phyloP scores from a whole-genome alignment of 2,113 vertebrate genomes.

The Syrmaticus mikado region DNA sequence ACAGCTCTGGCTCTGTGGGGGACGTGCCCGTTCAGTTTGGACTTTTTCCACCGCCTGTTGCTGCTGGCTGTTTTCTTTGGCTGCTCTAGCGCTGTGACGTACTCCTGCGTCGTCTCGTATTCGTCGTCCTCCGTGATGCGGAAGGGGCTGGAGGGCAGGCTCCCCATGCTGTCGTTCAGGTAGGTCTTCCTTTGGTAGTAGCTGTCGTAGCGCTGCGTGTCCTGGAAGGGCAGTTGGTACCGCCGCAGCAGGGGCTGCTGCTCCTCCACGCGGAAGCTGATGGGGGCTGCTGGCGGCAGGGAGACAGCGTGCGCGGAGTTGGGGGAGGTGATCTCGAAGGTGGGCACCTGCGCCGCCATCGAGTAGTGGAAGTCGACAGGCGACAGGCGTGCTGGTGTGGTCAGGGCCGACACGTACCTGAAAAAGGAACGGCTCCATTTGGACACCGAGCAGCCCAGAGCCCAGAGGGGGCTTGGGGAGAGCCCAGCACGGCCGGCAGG shows the following conservation, averaged over 20 bases:
- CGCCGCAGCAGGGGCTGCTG: slow-evolving; percentile 92
- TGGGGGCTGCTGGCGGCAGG: slow-evolving; percentile 89
- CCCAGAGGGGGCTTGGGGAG: too few species aligned
- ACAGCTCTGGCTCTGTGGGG: slow-evolving; percentile 88
- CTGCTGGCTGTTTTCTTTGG: slow-evolving; percentile 84
- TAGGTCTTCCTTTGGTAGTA: slow-evolving; percentile 93
- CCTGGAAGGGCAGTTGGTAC: slow-evolving; percentile 88
- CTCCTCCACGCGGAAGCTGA: slow-evolving; percentile 89
- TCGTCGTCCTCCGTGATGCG: slow-evolving; percentile 93
- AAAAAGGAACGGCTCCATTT: background rate
- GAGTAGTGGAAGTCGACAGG: slow-evolving; percentile 97
- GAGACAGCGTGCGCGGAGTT: slow-evolving; percentile 93
- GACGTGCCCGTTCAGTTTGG: slow-evolving; percentile 93
- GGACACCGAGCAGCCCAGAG: background rate
- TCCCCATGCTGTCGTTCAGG: slow-evolving; percentile 92
- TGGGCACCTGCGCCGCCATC: slow-evolving; percentile 92
- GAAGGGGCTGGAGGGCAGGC: slow-evolving; percentile 94
- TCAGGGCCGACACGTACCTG: slow-evolving; percentile 97
- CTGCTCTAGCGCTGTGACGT: slow-evolving; percentile 89
- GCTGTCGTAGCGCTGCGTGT: slow-evolving; percentile 89
- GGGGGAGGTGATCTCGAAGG: slow-evolving; percentile 96
- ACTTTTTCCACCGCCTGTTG: slow-evolving; percentile 90
- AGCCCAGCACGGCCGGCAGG: background rate
- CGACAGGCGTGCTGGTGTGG: slow-evolving; percentile 94
- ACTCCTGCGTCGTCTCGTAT: slow-evolving; percentile 98